These are phyloP conservation scores for Paragorgia papillata DNA, from an alignment of 92 coral and sea anemone genomes.

Conservation along the genomic window DNA sequence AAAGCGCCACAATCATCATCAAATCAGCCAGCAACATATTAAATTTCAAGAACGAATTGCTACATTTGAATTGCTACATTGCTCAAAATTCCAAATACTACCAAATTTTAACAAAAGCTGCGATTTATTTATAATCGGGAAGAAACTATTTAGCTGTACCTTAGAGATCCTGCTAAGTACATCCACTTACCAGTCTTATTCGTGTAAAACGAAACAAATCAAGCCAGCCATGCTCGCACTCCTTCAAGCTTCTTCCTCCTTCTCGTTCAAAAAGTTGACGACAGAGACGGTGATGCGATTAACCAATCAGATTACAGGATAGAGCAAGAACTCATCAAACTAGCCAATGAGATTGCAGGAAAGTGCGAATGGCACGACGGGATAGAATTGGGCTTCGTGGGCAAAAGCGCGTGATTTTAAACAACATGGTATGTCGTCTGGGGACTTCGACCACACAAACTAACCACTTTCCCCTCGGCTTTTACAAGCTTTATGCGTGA, in stretches of 20 bases:
- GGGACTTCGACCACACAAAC: constrained; percentile 20
- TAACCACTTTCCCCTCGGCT: constrained; percentile 13
- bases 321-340: background rate
- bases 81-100: too few relatives aligned
- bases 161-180: background rate
- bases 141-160: too few relatives aligned
- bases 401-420: constrained; percentile 99
- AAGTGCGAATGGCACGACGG: constrained; percentile 71
- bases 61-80: too few relatives aligned
- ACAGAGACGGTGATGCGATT: background rate
- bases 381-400: constrained; percentile 93
- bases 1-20: too few relatives aligned
- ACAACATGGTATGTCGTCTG: constrained; percentile 75
- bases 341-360: constrained; percentile 60
- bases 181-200: background rate
- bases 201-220: background rate
- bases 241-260: constrained; percentile 4
- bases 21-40: too few relatives aligned
- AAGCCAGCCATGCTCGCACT: background rate
- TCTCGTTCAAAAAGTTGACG: constrained; percentile 25
- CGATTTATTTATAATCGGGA: too few relatives aligned
- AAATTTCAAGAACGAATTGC: too few relatives aligned
- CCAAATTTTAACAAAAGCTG: too few relatives aligned
- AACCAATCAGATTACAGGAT: constrained; percentile 21
- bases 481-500: background rate